These are phyloP conservation scores for Cinclus mexicanus DNA, from an alignment of 2,113 vertebrate species.

Conservation along the genomic window DNA sequence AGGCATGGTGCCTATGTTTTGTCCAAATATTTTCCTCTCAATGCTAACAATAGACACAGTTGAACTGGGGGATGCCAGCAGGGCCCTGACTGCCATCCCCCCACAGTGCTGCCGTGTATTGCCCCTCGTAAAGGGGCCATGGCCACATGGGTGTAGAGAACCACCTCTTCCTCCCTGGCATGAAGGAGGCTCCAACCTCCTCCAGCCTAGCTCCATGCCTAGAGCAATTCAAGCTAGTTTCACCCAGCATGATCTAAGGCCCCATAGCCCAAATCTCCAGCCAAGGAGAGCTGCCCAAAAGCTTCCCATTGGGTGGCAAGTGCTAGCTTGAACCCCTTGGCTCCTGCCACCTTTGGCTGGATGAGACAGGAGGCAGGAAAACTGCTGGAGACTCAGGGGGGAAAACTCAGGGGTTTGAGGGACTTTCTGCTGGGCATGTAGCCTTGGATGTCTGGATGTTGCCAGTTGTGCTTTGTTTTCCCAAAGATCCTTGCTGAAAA, in stretches of 20 bases:
- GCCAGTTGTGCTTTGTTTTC: neutral
- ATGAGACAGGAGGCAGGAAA: neutral
- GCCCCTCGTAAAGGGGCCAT: neutral
- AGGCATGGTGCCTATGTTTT: neutral
- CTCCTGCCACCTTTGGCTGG: neutral
- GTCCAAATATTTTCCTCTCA: neutral
- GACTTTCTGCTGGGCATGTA: neutral
- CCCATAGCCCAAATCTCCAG: neutral
- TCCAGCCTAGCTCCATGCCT: neutral
- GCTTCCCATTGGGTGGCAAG: neutral
- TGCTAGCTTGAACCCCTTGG: neutral
- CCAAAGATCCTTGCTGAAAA: neutral
- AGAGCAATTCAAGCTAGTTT: neutral
- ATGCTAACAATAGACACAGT: neutral
- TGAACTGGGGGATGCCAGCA: neutral
- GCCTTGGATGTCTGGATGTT: neutral
- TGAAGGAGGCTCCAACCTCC: neutral
- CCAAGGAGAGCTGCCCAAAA: neutral
- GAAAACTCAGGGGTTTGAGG: neutral
- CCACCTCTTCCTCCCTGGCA: neutral
- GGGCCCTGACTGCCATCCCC: neutral
- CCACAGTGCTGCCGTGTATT: neutral
- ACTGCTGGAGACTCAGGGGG: neutral
- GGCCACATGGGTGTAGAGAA: neutral
- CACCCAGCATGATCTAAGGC: neutral